These are phyloP conservation scores for Mactra quadrangularis DNA, from an alignment of 1,140 invertebrate species.

Conservation along the genomic window DNA sequence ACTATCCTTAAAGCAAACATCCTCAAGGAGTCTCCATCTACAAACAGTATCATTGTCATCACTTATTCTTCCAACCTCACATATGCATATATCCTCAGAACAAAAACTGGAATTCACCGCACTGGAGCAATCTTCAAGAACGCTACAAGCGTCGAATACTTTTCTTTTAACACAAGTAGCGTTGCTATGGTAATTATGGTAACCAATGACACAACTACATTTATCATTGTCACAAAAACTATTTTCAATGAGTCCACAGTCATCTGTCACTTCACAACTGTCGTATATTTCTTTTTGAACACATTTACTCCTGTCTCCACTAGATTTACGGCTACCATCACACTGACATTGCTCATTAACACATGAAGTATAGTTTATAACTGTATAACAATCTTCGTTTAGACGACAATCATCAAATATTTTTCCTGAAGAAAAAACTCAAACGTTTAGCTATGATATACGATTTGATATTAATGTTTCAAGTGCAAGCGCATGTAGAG, in stretches of 20 bases:
- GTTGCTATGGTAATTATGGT: slow-evolving; percentile 28
- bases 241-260: slow-evolving; percentile 62
- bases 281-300: slow-evolving; percentile 38
- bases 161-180: slow-evolving; percentile 53
- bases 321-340: not conserved
- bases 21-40: slow-evolving; percentile 51
- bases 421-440: slow-evolving; percentile 29
- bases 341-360: slow-evolving; percentile 8
- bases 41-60: slow-evolving; percentile 36
- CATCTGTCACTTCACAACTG: slow-evolving; percentile 43
- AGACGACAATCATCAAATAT: slow-evolving; percentile 11
- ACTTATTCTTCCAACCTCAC: slow-evolving; percentile 52
- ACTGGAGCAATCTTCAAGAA: slow-evolving; percentile 61
- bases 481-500: too few relatives aligned
- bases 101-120: slow-evolving; percentile 62
- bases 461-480: too few relatives aligned
- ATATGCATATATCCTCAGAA: slow-evolving; percentile 46
- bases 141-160: slow-evolving; percentile 59
- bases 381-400: slow-evolving; percentile 16
- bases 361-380: slow-evolving; percentile 31
- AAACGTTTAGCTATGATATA: too few relatives aligned
- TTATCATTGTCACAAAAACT: slow-evolving; percentile 57
- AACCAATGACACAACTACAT: slow-evolving; percentile 66
- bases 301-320: not conserved
- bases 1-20: slow-evolving; percentile 30